phyloP scores from a whole-genome alignment of 2,888 invertebrate species.

The Melanostoma scalare region DNA sequence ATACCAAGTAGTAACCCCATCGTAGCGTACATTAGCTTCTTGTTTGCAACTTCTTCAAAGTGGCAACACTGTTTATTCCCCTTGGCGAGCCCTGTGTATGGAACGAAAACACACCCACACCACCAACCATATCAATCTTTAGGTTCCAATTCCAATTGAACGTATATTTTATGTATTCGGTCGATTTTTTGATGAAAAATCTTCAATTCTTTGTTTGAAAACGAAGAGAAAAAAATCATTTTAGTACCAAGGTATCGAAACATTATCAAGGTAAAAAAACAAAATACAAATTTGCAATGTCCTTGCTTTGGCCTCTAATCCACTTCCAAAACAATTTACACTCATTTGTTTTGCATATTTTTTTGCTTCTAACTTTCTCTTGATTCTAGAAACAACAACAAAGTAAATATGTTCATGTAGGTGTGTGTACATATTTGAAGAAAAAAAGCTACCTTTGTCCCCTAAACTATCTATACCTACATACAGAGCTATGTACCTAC shows the following conservation, averaged over 20 bases:
- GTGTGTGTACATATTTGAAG: too few species aligned
- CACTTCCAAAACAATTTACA: background rate
- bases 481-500: too few species aligned
- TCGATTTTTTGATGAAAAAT: slow-evolving; percentile 30
- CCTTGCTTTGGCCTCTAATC: slow-evolving; percentile 25
- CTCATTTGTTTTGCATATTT: background rate
- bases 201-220: slow-evolving; percentile 46
- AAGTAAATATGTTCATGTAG: background rate
- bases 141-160: slow-evolving; percentile 36
- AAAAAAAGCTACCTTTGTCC: background rate
- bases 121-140: background rate
- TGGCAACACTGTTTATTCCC: slow-evolving; percentile 35
- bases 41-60: background rate
- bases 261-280: slow-evolving; percentile 16
- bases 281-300: background rate
- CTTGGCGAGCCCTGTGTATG: background rate
- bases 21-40: too few species aligned
- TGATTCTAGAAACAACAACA: slow-evolving; percentile 9
- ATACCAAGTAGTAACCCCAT: too few species aligned
- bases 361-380: slow-evolving; percentile 37
- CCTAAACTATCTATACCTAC: background rate
- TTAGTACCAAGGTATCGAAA: background rate
- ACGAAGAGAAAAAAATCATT: slow-evolving; percentile 6
- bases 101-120: slow-evolving; percentile 43
- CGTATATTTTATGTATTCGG: slow-evolving; percentile 22